Evolutionary conservation across 2,888 invertebrate species (phyloP), one percentile per base, ranked within the genome.

Genomic region (Stenchaetothrips biformis): DNA sequence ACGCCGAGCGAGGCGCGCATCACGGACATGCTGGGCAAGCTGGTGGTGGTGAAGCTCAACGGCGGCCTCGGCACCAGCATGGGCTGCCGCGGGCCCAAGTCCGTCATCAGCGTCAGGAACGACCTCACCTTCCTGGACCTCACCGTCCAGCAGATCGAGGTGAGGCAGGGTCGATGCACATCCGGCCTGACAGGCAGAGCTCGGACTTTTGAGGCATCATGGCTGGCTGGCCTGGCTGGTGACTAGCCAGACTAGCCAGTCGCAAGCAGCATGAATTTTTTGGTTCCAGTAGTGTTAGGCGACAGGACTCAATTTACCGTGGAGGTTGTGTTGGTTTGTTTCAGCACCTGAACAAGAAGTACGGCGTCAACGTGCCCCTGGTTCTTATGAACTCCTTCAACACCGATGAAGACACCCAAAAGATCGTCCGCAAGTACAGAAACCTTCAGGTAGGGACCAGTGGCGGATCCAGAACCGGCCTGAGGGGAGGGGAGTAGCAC

Each of bases 381-480:
- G 97, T 99, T 59, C 90, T 99, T 82, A 99, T 99, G 99, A 98
- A 99, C 88, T 99, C 99, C 0, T 99, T 99, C 89, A 99, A 99
- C 88, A 99, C 99, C 0, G 97, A 99, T 86, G 97, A 96, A 84
- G 99, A 99, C 86, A 99, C 99, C 0, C 94, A 96, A 87, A 97
- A 97, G 87, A 94, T 95, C 80, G 92, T 99, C 83, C 91, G 95
- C 84, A 99, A 99, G 88, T 99, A 99, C 89, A 92, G 93, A 86
- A 96, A 96, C 16, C 92, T 96, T 83, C 21, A 74, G 37, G 37
- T 37, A 37, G 4, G 37, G 37, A 37, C n/a, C n/a, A n/a, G n/a
- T n/a, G n/a, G n/a, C n/a, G n/a, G n/a, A n/a, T n/a, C n/a, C n/a
- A n/a, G n/a, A n/a, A n/a, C n/a, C n/a, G n/a, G n/a, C n/a, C n/a